Conservation (phyloP, 1,140 invertebrate species). For the Mylabris phalerata region DNA sequence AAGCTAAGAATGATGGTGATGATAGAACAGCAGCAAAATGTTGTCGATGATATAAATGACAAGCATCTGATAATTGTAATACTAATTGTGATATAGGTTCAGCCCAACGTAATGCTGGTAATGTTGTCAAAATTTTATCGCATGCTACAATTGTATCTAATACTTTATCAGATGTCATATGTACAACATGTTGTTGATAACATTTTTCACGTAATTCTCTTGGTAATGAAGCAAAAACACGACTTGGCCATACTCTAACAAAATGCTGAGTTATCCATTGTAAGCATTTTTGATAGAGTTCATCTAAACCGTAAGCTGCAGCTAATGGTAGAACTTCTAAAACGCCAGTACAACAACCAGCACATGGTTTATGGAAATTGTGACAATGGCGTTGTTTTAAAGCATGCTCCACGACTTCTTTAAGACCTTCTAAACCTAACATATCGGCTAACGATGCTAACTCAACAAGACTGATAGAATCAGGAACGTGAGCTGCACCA, state of each 20-base stretch:
- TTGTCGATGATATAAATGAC: constrained; percentile 51
- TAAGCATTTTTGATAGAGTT: constrained; percentile 76
- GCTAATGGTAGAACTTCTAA: constrained; percentile 76
- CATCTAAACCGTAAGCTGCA: constrained; percentile 77
- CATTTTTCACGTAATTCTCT: constrained; percentile 74
- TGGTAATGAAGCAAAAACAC: constrained; percentile 73
- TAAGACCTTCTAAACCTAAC: constrained; percentile 79
- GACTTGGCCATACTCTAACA: constrained; percentile 77
- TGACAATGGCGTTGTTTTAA: constrained; percentile 87
- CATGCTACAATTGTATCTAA: constrained; percentile 56
- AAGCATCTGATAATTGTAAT: constrained; percentile 59
- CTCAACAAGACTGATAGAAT: constrained; percentile 77
- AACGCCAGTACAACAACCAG: constrained; percentile 47
- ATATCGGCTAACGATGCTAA: constrained; percentile 80
- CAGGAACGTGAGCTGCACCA: constrained; percentile 75
- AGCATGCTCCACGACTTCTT: constrained; percentile 81
- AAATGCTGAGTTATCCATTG: constrained; percentile 82
- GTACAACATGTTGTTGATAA: constrained; percentile 71
- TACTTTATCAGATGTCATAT: constrained; percentile 53
- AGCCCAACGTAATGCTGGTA: constrained; percentile 66
- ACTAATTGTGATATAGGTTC: constrained; percentile 60
- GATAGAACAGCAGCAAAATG: constrained; percentile 58
- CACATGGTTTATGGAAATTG: constrained; percentile 73
- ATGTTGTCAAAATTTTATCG: constrained; percentile 58
- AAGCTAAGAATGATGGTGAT: constrained; percentile 55